A percentile compares a stretch with the other conserved stretches of the same genome.
These are phyloP conservation scores for Zoanthus solanderi DNA, from an alignment of 92 coral and sea anemone species.

Conservation along the genomic window DNA sequence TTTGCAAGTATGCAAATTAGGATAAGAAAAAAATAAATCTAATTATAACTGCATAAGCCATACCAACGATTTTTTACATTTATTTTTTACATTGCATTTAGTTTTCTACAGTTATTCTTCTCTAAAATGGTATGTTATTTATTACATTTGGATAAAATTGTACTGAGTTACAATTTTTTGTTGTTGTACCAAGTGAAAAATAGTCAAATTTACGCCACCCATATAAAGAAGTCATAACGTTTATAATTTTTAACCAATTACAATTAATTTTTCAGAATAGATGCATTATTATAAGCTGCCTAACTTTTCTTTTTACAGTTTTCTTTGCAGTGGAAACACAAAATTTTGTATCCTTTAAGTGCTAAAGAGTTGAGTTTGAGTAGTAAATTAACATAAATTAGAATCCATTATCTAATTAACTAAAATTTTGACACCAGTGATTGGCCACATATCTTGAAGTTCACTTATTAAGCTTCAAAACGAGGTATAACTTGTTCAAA, in stretches of 20 bases:
- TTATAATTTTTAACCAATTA: neutral
- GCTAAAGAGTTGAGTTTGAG: neutral
- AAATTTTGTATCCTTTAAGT: neutral
- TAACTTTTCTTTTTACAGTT: neutral
- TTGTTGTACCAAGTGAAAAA: neutral
- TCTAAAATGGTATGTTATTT: slow-evolving; percentile 39
- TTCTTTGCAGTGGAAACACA: neutral
- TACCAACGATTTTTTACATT: neutral
- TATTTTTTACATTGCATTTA: neutral
- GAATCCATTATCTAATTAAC: neutral
- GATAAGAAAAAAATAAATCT: slow-evolving; percentile 6
- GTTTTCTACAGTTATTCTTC: slow-evolving; percentile 36
- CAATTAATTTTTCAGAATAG: neutral
- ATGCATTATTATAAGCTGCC: neutral
- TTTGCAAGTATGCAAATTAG: slow-evolving; percentile 9
- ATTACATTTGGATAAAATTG: slow-evolving; percentile 30
- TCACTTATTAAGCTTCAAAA: slow-evolving; percentile 54
- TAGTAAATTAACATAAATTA: neutral
- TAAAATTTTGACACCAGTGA: neutral
- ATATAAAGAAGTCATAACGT: slow-evolving; percentile 7
- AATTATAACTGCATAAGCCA: slow-evolving; percentile 2
- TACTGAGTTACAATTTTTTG: slow-evolving; percentile 15
- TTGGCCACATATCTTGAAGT: slow-evolving; percentile 11
- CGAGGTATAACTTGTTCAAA: slow-evolving; percentile 30
- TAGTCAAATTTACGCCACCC: neutral